Evolutionary conservation across 1,140 invertebrate genomes (phyloP), one percentile per base, ranked within the genome.

Genomic region (Cotesia typhae): DNA sequence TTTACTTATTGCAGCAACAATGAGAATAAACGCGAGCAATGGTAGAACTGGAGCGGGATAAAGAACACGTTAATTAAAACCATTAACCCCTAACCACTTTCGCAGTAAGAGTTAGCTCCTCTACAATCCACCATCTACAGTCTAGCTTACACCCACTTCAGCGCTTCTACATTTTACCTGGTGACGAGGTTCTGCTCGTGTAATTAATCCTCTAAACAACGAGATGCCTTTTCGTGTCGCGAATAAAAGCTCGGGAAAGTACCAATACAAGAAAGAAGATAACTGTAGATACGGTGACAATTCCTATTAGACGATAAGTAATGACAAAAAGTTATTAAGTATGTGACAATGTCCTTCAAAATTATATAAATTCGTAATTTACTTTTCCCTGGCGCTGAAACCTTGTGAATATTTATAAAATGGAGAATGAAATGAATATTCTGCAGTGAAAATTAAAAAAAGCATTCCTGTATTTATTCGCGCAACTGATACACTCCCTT

Each of bases 381-480:
- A 28, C 28, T 28, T 28, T 28, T 28, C 28, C 28, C 28, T 28
- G 28, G 28, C 14, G 14, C 14, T 14, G 14, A 14, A 14, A 14
- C 14, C 53, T 55, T 14, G 20, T 67, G 28, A 12, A 52, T 36
- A 68, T 57, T 28, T 14, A 28, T 36, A 17, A n/a, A 36, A 68
- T 28, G n/a, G 57, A 55, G n/a, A 57, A 10, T 14, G 41, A 52
- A 12, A 57, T 47, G 67, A 60, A 70, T 60, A 60, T 60, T 57
- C 35, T 28, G 14, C 4, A 41, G 4, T 36, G 55, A 52, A 68
- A 68, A 47, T 71, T 70, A 36, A 12, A 14, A 47, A 4, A 52
- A 41, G 37, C 51, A 59, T 51, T 64, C 60, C 28, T 5, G 12
- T 71, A 37, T 71, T 71, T 71, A 53, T 60, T 71, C 52, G 53